Conservation (phyloP, 2,888 invertebrate species). For the Odiellus spinosus region DNA sequence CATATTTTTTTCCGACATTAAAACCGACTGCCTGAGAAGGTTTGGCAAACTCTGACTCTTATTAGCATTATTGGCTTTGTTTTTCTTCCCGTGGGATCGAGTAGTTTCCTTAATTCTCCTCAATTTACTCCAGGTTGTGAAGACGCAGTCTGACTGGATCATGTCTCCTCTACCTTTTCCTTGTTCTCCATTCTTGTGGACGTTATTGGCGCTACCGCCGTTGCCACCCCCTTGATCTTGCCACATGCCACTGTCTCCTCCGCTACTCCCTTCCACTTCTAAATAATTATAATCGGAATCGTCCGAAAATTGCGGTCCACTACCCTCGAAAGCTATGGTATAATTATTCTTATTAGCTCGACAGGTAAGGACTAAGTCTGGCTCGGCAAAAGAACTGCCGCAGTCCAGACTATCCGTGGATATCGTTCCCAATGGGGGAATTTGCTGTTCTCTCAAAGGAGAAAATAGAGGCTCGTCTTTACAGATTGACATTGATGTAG, state of each 20-base stretch:
- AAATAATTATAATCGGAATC: slow-evolving; percentile 49
- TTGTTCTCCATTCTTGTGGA: neutral
- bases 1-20: slow-evolving; percentile 1
- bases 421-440: slow-evolving; percentile 40
- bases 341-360: slow-evolving; percentile 87
- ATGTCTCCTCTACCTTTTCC: slow-evolving; percentile 46
- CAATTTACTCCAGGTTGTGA: slow-evolving; percentile 76
- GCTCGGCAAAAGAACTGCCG: slow-evolving; percentile 52
- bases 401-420: slow-evolving; percentile 83
- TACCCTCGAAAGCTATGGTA: slow-evolving; percentile 80
- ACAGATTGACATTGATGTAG: slow-evolving; percentile 12
- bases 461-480: slow-evolving; percentile 51
- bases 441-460: slow-evolving; percentile 54
- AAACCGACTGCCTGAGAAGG: slow-evolving; percentile 15
- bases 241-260: slow-evolving; percentile 12
- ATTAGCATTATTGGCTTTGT: slow-evolving; percentile 6
- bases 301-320: slow-evolving; percentile 40
- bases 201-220: slow-evolving; percentile 1
- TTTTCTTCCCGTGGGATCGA: slow-evolving; percentile 3
- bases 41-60: slow-evolving; percentile 22
- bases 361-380: slow-evolving; percentile 75
- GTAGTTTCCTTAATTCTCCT: slow-evolving; percentile 26
- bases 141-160: slow-evolving; percentile 73
- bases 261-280: slow-evolving; percentile 25
- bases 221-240: slow-evolving; percentile 1